Base-by-base conservation (phyloP, 2,888 invertebrate genomes). In the Holacanthella duospinosa region DNA sequence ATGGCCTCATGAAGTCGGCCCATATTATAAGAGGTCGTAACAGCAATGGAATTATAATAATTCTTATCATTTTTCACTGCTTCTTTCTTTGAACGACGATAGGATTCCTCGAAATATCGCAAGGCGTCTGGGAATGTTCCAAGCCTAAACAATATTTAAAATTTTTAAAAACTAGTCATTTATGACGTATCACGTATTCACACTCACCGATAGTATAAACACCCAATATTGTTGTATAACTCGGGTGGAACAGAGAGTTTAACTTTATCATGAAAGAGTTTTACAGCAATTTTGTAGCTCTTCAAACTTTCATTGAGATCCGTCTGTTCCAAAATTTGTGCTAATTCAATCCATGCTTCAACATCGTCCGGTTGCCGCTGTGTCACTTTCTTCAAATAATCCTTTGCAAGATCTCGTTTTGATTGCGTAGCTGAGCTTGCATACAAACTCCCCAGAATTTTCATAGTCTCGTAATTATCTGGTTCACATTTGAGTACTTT, bases 381-480 rank as follows among this genome's bases (percentile, higher is more conserved):
- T 0, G 96, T 94, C 19, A 82, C 81, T 79, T 96, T 97, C 76
- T 92, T 89, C 60, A 99, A 80, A 78, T 94, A 93, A 74, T 89
- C 89, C 76, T 93, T 88, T 0, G 96, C 96, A 68, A 92, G 90
- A 73, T 95, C 93, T 9, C 94, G 82, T 77, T 93, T 92, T 0
- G 91, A 87, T 76, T 93, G 92, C 2, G 90, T 92, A 21, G 84
- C 81, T 0, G 92, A 92, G 75, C 86, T 88, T 0, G 97, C 95
- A 77, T 99, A 99, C 0, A 99, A 80, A 0, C 96, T 95, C 1
- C 97, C 99, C 12, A 99, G 82, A 73, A 99, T 97, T 80, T 99
- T 99, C 93, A 99, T 95, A 0, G 99, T 96, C 78, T 99, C 99
- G 75, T 96, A 96, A 80, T 99, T 99, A 43, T 93, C 93, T 0